Evolutionary conservation across 1,140 invertebrate species (phyloP).

Genomic region (Cardiocondyla obscurior): DNA sequence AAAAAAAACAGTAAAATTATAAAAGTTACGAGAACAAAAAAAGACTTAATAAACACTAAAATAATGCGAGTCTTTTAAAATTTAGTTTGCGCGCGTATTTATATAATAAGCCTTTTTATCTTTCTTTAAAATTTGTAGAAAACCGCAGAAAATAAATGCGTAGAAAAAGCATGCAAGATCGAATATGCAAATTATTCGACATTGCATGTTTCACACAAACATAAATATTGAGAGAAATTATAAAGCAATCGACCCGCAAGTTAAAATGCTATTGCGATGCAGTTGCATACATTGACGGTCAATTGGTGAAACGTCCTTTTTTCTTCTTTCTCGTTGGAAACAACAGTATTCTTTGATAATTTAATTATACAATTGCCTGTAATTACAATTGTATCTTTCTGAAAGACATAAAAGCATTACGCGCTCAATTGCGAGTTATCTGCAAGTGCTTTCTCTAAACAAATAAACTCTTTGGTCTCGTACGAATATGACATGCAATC

Average conservation of each 20-base stretch:
- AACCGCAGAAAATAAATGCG: background rate
- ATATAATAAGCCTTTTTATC: background rate
- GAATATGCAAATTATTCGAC: background rate
- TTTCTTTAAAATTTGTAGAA: background rate
- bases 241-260: background rate
- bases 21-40: background rate
- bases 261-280: background rate
- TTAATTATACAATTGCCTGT: background rate
- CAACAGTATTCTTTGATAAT: background rate
- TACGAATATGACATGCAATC: slow-evolving; percentile 69
- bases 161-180: background rate
- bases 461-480: slow-evolving; percentile 77
- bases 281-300: background rate
- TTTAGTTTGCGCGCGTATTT: background rate
- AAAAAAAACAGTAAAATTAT: background rate
- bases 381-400: background rate
- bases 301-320: background rate
- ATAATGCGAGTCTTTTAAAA: background rate
- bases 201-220: background rate
- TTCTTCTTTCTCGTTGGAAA: background rate
- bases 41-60: slow-evolving; percentile 8
- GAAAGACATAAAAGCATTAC: background rate
- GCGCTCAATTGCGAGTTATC: background rate
- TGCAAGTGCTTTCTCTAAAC: slow-evolving; percentile 67
- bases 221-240: slow-evolving; percentile 12